These are phyloP conservation scores for Erannis defoliaria DNA, from an alignment of 2,888 invertebrate genomes.

Conservation along the genomic window DNA sequence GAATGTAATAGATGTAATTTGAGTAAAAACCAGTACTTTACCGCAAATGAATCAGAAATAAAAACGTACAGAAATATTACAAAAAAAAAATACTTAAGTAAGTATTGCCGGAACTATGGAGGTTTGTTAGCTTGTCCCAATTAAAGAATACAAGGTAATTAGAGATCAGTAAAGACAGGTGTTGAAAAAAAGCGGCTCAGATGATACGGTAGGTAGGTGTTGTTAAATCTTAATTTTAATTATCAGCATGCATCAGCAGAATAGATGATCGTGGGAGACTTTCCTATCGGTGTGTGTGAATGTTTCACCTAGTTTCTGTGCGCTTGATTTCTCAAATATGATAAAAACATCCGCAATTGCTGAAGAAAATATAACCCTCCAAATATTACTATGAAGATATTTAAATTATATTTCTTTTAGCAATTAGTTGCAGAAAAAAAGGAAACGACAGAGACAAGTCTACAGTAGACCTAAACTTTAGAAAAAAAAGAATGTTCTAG, in stretches of 20 bases:
- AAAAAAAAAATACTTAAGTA: too few species aligned
- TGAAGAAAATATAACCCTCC: too few species aligned
- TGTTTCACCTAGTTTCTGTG: slow-evolving; percentile 30
- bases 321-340: slow-evolving; percentile 16
- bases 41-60: too few species aligned
- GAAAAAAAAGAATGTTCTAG: too few species aligned
- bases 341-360: background rate
- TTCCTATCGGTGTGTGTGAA: slow-evolving; percentile 32
- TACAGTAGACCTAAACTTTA: too few species aligned
- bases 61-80: too few species aligned
- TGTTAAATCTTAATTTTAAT: slow-evolving; percentile 38
- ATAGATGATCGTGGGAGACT: slow-evolving; percentile 42
- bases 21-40: too few species aligned
- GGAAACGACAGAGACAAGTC: too few species aligned
- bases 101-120: background rate
- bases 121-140: background rate
- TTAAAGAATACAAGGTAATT: slow-evolving; percentile 18
- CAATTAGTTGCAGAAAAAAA: too few species aligned
- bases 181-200: slow-evolving; percentile 23
- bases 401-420: too few species aligned
- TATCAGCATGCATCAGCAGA: slow-evolving; percentile 19
- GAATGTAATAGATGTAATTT: too few species aligned
- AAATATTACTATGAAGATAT: too few species aligned
- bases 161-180: slow-evolving; percentile 13
- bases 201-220: slow-evolving; percentile 17